Base-by-base conservation (phyloP, 2,888 invertebrate genomes). In the Hirtodrosophila trivittata region DNA sequence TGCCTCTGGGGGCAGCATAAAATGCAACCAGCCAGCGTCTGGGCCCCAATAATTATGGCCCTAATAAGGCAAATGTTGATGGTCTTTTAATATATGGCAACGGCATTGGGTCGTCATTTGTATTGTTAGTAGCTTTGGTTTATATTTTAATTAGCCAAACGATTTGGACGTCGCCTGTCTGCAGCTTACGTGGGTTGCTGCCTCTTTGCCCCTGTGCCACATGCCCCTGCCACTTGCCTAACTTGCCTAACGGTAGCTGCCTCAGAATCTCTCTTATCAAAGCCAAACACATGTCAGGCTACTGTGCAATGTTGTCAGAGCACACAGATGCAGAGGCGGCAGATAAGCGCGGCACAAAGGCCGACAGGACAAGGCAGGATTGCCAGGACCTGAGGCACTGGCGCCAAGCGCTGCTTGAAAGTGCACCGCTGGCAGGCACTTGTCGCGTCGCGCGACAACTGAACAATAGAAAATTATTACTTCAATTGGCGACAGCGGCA, bases 391-490 rank as follows among this genome's bases (percentile, higher is more conserved):
- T 46, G 38, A 5, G 18, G 42, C 1, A 18, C 77, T 75, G 78
- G 78, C 78, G 78, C 84, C 78, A 60, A 49, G 42, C 42, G 41
- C 51, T 60, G 55, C 77, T 74, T 77, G 59, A 60, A 57, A 37
- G 43, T 21, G 26, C 21, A 30, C 13, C 51, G 32, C 26, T 25
- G 25, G 39, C 49, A 54, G 70, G 62, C 78, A 85, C 85, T 85
- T 80, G 85, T 82, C 76, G 83, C 80, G 73, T 77, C 69, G 75
- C 65, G 75, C 70, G 70, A 66, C 66, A 65, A 49, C 43, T 6
- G 43, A 65, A 84, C 84, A 82, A 82, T 74, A 73, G 66, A 75
- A 66, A 74, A 86, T 84, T 80, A 82, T 86, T 83, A 69, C 81
- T 82, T 71, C 81, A 84, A 82, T 82, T 86, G 82, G 82, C 82